Base-by-base conservation (phyloP, 2,888 invertebrate genomes). In the Ametastegia equiseti region DNA sequence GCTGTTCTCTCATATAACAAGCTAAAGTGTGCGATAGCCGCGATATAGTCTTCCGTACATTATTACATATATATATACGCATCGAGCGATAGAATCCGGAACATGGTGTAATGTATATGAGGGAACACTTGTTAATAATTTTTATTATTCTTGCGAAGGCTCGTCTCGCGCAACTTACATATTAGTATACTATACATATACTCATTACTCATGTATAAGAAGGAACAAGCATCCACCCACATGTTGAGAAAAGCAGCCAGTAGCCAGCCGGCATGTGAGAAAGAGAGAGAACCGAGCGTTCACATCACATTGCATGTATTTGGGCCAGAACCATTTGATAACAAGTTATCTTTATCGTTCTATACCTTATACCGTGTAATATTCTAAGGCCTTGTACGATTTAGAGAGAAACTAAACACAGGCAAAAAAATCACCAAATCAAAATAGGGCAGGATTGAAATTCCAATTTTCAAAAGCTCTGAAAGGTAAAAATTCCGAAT, bases 1-100 rank as follows among this genome's bases (percentile, higher is more conserved):
- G 78, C 78, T 78, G 78, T 36, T 50, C n/a, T n/a, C n/a, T n/a
- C n/a, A n/a, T n/a, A n/a, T n/a, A n/a, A 33, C 19, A 42, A 57
- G 11, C n/a, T 3, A 47, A n/a, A 45, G 47, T 27, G 42, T 71
- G 47, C 13, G 47, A 45, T 45, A 71, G 47, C 47, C 7, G 11
- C 71, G 47, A 45, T 71, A 47, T 11, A 13, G 30, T 9, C 30
- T 15, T 33, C 30, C 30, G 30, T 30, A 19, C 63, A n/a, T 9
- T 27, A 27, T 63, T 27, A 7, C 23, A 19, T 9, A 15, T 27
- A 7, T 7, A 19, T 9, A 15, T 19, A 23, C 23, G 7, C 15
- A 33, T 33, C 15, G 27, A 63, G 36, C 77, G 77, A 27, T 9
- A 45, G 54, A 73, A 73, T 57, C 77, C 77, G 77, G 42, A 77